These are phyloP conservation scores for Stercorarius parasiticus DNA, from an alignment of 2,113 vertebrate species.

Conservation along the genomic window DNA sequence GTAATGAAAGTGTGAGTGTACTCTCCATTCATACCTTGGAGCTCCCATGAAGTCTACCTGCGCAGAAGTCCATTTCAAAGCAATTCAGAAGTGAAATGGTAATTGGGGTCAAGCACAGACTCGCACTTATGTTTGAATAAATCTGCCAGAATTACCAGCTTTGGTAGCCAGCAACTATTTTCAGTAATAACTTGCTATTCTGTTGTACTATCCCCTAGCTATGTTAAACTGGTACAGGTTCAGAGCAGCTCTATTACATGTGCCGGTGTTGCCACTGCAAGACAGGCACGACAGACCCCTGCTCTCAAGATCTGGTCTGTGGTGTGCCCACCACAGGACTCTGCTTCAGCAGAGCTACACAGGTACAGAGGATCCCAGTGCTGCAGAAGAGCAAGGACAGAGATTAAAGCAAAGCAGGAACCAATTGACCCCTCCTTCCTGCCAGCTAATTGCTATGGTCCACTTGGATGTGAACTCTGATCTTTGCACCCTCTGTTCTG, in stretches of 20 bases:
- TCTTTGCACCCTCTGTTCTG: background rate
- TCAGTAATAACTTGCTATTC: background rate
- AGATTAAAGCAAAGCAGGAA: background rate
- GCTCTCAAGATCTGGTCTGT: background rate
- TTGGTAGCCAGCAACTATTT: background rate
- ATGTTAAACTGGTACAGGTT: background rate
- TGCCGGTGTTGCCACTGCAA: rapidly evolving
- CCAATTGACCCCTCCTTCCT: background rate
- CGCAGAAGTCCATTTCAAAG: background rate
- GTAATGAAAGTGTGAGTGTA: background rate
- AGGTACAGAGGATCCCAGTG: background rate
- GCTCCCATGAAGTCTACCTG: background rate
- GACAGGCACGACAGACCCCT: background rate
- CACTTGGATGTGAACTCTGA: background rate
- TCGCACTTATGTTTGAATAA: background rate
- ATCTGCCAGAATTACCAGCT: background rate
- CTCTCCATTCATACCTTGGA: background rate
- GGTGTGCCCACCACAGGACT: background rate
- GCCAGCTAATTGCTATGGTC: background rate
- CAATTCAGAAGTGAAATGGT: background rate
- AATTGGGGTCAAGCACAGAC: background rate
- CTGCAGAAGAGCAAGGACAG: background rate
- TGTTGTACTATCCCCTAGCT: background rate
- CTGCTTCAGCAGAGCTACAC: background rate
- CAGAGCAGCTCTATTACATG: background rate